Evolutionary conservation across 2,113 vertebrate genomes (phyloP).

Genomic region (Ia io): DNA sequence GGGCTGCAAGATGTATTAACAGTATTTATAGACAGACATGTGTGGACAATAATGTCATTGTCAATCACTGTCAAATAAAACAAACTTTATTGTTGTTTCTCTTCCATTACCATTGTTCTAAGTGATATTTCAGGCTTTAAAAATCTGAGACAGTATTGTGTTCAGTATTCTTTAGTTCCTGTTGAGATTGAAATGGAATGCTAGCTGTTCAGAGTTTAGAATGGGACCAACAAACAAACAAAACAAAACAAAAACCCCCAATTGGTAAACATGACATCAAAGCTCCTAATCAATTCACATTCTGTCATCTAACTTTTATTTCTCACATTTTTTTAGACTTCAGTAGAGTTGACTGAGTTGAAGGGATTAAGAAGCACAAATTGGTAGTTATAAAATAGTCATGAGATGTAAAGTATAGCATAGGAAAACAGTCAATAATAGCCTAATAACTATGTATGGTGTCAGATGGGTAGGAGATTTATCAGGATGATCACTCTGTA

Average conservation of each 20-base stretch:
- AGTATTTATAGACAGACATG: neutral
- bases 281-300: neutral
- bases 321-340: neutral
- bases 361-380: neutral
- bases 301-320: neutral
- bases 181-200: neutral
- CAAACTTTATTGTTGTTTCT: neutral
- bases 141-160: neutral
- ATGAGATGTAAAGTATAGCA: neutral
- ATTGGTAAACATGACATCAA: neutral
- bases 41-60: neutral
- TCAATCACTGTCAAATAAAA: neutral
- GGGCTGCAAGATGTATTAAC: neutral
- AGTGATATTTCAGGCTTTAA: neutral
- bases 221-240: neutral
- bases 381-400: neutral
- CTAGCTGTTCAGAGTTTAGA: neutral
- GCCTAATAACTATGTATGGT: neutral
- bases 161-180: neutral
- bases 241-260: neutral
- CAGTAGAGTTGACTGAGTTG: neutral
- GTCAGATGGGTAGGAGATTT: neutral
- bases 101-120: neutral
- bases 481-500: neutral
- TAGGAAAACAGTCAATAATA: neutral